Conservation (phyloP, 2,797 vertebrate genomes). For the Nyctibius grandis region DNA sequence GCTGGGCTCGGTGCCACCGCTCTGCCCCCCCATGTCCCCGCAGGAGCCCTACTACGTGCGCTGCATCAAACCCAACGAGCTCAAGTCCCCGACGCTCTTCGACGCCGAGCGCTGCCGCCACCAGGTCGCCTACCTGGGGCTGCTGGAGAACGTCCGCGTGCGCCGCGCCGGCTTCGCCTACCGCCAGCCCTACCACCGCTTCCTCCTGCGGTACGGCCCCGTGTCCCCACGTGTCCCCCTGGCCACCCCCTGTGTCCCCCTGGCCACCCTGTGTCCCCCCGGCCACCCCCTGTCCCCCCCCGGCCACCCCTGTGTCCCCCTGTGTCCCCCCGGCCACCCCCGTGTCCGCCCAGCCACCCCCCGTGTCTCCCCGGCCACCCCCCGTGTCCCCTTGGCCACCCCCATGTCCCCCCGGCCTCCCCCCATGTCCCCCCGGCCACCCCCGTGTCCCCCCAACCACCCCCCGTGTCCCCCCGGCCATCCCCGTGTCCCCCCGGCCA, state of each 20-base stretch:
- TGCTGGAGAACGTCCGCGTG: constrained; percentile 92
- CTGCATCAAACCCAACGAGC: constrained; percentile 91
- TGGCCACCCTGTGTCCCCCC: accelerated
- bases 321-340: accelerated
- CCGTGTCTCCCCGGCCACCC: too few relatives aligned
- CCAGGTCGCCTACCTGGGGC: constrained; percentile 91
- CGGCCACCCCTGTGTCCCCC: too few relatives aligned
- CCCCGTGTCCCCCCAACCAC: too few relatives aligned
- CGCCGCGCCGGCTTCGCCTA: constrained; percentile 91
- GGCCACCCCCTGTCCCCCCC: neutral
- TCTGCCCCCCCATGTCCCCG: neutral
- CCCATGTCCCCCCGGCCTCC: too few relatives aligned
- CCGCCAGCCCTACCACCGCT: constrained; percentile 86
- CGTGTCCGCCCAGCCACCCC: too few relatives aligned
- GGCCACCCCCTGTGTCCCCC: too few relatives aligned
- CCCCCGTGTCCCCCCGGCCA: too few relatives aligned
- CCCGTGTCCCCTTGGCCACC: too few relatives aligned
- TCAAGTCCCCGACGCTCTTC: constrained; percentile 81
- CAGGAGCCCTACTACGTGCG: constrained; percentile 93
- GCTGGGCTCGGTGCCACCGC: neutral
- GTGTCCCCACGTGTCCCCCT: too few relatives aligned
- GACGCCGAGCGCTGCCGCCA: constrained; percentile 84
- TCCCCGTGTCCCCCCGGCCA: too few relatives aligned
- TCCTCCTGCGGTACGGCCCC: constrained; percentile 83
- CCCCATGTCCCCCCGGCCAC: too few relatives aligned